Percentiles rank a stretch among this genome's conserved stretches.
These are phyloP conservation scores for Carpatolechia fugitivella DNA, from an alignment of 2,888 invertebrate genomes.

Conservation along the genomic window DNA sequence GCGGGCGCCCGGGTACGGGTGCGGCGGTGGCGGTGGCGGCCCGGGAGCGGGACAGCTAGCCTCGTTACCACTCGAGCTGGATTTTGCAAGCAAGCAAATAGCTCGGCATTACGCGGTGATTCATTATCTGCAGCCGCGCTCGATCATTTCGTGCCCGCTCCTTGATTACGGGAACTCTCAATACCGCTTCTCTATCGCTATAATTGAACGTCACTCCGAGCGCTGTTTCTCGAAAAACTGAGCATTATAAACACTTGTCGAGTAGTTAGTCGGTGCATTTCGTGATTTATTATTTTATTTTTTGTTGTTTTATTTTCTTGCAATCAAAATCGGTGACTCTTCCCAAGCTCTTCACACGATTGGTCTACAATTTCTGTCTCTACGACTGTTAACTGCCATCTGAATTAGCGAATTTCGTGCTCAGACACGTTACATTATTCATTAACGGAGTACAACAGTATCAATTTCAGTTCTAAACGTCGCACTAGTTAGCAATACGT, in stretches of 20 bases:
- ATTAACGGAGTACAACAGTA: background rate
- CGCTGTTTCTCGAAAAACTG: constrained; percentile 51
- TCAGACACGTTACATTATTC: constrained; percentile 7
- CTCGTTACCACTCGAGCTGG: constrained; percentile 30
- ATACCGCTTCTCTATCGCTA: constrained; percentile 51
- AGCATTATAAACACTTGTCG: constrained; percentile 41
- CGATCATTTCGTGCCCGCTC: constrained; percentile 56
- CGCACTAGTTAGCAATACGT: constrained; percentile 8
- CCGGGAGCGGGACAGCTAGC: constrained; percentile 15
- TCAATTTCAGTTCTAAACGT: constrained; percentile 7
- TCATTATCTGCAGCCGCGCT: constrained; percentile 60
- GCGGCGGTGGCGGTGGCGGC: constrained; percentile 41
- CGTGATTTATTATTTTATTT: constrained; percentile 5
- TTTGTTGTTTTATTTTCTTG: too few relatives aligned
- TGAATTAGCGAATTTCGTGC: constrained; percentile 4
- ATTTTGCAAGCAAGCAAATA: constrained; percentile 69
- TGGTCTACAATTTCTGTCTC: background rate
- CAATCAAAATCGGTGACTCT: too few relatives aligned
- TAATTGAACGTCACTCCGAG: constrained; percentile 50
- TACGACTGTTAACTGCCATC: background rate
- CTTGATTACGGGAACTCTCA: constrained; percentile 62
- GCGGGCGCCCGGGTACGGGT: constrained; percentile 32
- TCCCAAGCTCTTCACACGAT: background rate
- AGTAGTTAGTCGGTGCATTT: background rate
- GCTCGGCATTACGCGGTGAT: constrained; percentile 45